These are phyloP conservation scores for Acipenser transmontanus DNA, from an alignment of 2,797 vertebrate species.

Conservation along the genomic window DNA sequence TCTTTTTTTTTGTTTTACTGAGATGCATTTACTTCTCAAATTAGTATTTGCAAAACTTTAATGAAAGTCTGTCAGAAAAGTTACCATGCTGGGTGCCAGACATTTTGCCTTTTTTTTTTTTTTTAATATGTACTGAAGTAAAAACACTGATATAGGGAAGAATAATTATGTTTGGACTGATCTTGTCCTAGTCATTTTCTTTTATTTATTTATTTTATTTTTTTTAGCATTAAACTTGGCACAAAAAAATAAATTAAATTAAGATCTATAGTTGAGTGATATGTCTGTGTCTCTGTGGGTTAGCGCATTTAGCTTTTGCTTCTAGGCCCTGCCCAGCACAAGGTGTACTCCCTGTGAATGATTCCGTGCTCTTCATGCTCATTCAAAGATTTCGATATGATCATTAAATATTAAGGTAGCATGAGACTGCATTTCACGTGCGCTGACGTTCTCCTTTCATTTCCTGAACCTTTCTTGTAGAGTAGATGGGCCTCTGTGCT, in stretches of 20 bases:
- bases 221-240: too few species aligned
- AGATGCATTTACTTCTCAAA: neutral
- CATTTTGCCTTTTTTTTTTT: too few species aligned
- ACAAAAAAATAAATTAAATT: too few species aligned
- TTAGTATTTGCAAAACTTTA: neutral
- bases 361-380: neutral
- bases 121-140: too few species aligned
- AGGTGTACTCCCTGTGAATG: neutral
- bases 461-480: neutral
- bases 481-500: neutral
- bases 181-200: too few species aligned
- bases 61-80: neutral
- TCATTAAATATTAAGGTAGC: neutral
- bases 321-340: neutral
- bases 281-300: neutral
- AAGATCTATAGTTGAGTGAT: neutral
- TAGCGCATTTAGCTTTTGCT: neutral
- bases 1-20: neutral
- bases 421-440: neutral
- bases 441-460: neutral
- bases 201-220: too few species aligned
- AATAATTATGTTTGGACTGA: too few species aligned
- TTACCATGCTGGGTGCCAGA: neutral
- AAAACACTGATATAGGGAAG: too few species aligned
- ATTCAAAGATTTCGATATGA: neutral